Percentiles rank a stretch among this genome's conserved stretches.
These are phyloP conservation scores for Lottia gigantea DNA, from an alignment of 2,888 invertebrate genomes.

Conservation along the genomic window DNA sequence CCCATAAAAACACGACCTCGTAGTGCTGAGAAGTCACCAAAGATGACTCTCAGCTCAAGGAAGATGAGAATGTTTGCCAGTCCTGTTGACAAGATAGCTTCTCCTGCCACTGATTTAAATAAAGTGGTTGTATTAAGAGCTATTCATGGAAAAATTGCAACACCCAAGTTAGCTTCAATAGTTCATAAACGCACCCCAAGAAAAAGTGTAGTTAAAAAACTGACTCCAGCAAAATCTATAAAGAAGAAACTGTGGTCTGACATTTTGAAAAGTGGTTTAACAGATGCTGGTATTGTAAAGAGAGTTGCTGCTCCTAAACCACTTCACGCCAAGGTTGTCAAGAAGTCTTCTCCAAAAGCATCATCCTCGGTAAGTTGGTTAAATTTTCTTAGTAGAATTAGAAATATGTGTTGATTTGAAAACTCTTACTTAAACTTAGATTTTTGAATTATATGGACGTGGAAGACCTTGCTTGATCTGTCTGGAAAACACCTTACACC, in stretches of 20 bases:
- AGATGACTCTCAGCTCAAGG: slow-evolving; percentile 13
- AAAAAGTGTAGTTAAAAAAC: not conserved
- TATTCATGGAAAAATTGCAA: slow-evolving; percentile 59
- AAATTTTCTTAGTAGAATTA: no score
- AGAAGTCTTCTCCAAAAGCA: slow-evolving; percentile 14
- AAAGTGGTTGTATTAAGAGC: slow-evolving; percentile 57
- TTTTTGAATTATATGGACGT: no score
- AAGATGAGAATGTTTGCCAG: slow-evolving; percentile 18
- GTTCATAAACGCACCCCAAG: slow-evolving; percentile 11
- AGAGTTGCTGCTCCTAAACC: slow-evolving; percentile 31
- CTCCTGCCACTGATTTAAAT: slow-evolving; percentile 45
- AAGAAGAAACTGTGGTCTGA: slow-evolving; percentile 51
- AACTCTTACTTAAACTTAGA: no score
- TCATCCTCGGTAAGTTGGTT: no score
- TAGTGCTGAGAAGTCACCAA: slow-evolving; percentile 21
- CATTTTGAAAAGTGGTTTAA: slow-evolving; percentile 49
- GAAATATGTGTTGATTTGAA: no score
- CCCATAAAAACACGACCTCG: slow-evolving; percentile 14
- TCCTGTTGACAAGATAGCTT: slow-evolving; percentile 29
- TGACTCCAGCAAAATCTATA: slow-evolving; percentile 12
- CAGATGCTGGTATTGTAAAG: slow-evolving; percentile 31
- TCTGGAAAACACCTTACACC: no score
- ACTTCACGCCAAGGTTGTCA: slow-evolving; percentile 17
- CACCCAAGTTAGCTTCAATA: slow-evolving; percentile 47
- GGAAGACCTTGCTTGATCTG: no score